These are phyloP conservation scores for Onychostruthus taczanowskii DNA, from an alignment of 2,113 vertebrate species.

Conservation along the genomic window DNA sequence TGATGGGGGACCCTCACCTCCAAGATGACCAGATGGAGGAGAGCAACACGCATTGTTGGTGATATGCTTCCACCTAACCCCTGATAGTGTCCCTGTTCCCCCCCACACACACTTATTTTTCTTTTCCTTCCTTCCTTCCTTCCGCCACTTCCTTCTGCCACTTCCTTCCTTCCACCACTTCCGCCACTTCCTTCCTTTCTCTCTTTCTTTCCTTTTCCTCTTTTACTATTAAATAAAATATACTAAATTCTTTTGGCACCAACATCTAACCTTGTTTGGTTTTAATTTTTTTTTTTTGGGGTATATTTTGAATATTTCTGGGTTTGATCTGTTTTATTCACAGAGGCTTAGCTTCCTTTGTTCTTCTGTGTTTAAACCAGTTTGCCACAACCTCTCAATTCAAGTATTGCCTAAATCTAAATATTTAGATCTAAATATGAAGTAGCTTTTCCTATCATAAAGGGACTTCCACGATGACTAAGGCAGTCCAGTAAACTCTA, in stretches of 20 bases:
- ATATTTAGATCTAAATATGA: too few relatives aligned
- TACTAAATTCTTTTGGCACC: background rate
- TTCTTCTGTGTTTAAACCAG: background rate
- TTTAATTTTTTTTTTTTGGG: background rate
- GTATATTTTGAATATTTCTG: background rate
- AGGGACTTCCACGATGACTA: background rate
- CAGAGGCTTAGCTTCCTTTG: background rate
- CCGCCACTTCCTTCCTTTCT: too few relatives aligned
- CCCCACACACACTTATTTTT: too few relatives aligned
- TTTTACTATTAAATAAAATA: background rate
- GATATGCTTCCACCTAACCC: background rate
- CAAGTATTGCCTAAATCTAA: background rate
- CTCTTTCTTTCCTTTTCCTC: too few relatives aligned
- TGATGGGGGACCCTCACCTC: background rate
- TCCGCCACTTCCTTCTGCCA: background rate
- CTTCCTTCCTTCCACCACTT: too few relatives aligned
- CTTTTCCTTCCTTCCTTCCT: too few relatives aligned
- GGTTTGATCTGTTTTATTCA: background rate
- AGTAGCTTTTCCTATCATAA: background rate
- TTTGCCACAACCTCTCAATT: background rate
- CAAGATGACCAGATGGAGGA: background rate
- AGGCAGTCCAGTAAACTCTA: background rate
- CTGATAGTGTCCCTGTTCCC: background rate
- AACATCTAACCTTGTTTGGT: background rate
- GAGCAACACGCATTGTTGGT: accelerated